Conservation (phyloP, 2,888 invertebrate species). For the Tuberolachnus salignus region DNA sequence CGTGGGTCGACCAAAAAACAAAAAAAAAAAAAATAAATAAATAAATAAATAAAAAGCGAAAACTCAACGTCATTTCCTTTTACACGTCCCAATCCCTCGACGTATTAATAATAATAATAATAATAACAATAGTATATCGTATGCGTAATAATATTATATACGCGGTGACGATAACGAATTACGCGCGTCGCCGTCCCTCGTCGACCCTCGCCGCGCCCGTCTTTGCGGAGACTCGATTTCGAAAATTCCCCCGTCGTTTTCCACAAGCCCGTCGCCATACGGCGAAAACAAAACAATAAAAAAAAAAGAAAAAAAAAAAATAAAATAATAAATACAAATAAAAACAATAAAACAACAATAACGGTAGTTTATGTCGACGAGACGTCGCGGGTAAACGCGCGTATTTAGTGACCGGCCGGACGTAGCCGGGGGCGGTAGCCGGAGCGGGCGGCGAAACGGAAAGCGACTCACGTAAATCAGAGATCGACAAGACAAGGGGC, state of each 20-base stretch:
- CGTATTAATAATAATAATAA: constrained; percentile 22
- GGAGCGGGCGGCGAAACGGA: neutral
- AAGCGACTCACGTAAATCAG: constrained; percentile 51
- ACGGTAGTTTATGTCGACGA: neutral
- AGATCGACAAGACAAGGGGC: constrained; percentile 55
- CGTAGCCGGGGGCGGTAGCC: neutral
- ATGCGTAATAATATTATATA: no score
- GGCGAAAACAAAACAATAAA: neutral
- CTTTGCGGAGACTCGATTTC: neutral
- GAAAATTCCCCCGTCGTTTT: neutral
- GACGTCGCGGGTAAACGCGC: neutral
- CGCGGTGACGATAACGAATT: no score
- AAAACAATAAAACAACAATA: neutral
- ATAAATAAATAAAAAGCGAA: neutral
- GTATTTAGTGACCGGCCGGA: constrained; percentile 41
- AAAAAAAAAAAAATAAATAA: neutral
- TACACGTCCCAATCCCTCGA: neutral
- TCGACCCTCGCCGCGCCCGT: neutral
- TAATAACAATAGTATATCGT: neutral
- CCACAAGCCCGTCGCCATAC: no score
- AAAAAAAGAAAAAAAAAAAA: neutral
- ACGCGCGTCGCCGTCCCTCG: neutral
- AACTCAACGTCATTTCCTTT: constrained; percentile 12
- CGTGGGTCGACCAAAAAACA: neutral
- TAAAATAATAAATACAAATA: constrained; percentile 14